These are phyloP conservation scores for Eilema caniola DNA, from an alignment of 2,888 invertebrate genomes.

Conservation along the genomic window DNA sequence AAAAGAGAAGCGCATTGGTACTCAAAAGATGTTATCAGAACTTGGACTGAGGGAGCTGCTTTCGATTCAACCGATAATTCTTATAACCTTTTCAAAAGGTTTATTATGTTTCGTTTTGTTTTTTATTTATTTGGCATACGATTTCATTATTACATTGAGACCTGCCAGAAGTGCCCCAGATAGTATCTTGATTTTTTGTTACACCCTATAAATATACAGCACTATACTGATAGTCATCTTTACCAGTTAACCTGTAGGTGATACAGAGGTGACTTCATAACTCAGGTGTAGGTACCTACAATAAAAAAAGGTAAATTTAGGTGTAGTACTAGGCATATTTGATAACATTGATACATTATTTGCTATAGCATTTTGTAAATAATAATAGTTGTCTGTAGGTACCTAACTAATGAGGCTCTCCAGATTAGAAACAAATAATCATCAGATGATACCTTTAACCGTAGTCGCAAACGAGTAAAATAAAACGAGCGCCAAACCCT, in stretches of 20 bases:
- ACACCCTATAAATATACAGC: neutral
- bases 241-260: neutral
- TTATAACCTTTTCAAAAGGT: neutral
- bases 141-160: neutral
- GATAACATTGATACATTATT: too few species aligned
- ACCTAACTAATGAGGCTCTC: neutral
- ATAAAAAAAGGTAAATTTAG: neutral
- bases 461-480: neutral
- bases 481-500: neutral
- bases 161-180: neutral
- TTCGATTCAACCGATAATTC: neutral
- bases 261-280: neutral
- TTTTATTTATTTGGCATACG: neutral
- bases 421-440: neutral
- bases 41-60: constrained; percentile 1
- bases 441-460: neutral
- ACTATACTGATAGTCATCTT: neutral
- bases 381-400: too few species aligned
- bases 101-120: neutral
- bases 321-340: too few species aligned
- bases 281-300: neutral
- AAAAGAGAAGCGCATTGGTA: constrained; percentile 14
- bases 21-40: constrained; percentile 20
- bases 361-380: too few species aligned
- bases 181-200: neutral